Percentiles rank a stretch among this genome's conserved stretches.
Conservation (phyloP, 1,140 invertebrate species). For the Drosophila pandora region DNA sequence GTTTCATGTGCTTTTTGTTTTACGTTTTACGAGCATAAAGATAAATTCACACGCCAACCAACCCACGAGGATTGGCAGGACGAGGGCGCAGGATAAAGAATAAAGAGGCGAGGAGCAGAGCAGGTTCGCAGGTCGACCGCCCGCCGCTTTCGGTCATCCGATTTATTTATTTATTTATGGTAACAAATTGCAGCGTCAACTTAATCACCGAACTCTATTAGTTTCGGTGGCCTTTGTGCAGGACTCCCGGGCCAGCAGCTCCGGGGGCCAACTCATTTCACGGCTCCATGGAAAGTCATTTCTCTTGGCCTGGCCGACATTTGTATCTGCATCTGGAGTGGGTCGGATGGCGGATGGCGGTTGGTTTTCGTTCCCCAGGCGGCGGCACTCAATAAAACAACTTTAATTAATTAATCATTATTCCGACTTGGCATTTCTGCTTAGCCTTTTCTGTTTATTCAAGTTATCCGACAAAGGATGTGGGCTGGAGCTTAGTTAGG, state of each 20-base stretch:
- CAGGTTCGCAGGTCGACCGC: slow-evolving; percentile 21
- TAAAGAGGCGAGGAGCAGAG: background rate
- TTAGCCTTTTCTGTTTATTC: slow-evolving; percentile 62
- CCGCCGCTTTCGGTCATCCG: slow-evolving; percentile 62
- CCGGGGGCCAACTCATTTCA: slow-evolving; percentile 55
- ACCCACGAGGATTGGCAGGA: slow-evolving; percentile 27
- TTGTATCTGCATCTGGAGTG: slow-evolving; percentile 21
- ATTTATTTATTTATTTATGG: slow-evolving; percentile 80
- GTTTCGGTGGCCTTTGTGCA: slow-evolving; percentile 57
- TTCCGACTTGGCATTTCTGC: slow-evolving; percentile 63
- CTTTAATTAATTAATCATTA: slow-evolving; percentile 81
- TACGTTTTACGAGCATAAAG: slow-evolving; percentile 80
- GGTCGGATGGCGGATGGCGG: no score
- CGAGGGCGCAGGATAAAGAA: slow-evolving; percentile 3
- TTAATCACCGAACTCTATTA: slow-evolving; percentile 78
- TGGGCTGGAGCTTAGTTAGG: background rate
- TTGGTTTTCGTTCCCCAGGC: slow-evolving; percentile 2
- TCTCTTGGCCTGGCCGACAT: slow-evolving; percentile 41
- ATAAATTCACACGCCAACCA: slow-evolving; percentile 73
- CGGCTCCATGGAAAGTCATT: slow-evolving; percentile 53
- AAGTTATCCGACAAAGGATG: slow-evolving; percentile 38
- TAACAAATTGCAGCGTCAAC: slow-evolving; percentile 82
- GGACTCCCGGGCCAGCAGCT: background rate
- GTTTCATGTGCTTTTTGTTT: slow-evolving; percentile 72
- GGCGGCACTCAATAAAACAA: slow-evolving; percentile 70